Percentiles rank a stretch among this genome's conserved stretches.
Evolutionary conservation across 2,888 invertebrate genomes (phyloP).

Genomic region (Oligia strigilis): DNA sequence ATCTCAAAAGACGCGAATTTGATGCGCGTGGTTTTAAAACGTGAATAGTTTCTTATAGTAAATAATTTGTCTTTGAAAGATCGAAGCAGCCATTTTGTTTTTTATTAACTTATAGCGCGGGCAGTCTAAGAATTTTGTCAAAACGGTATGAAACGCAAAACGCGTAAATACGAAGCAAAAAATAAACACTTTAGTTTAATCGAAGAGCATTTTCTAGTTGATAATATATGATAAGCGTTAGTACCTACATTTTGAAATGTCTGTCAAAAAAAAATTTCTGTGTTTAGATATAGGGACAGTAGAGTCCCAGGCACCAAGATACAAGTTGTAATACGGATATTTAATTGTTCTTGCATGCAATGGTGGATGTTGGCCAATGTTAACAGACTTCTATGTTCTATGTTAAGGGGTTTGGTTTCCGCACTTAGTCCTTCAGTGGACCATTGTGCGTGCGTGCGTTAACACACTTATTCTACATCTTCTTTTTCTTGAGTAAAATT

Average conservation of each 20-base stretch:
- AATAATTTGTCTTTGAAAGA: neutral
- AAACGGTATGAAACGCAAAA: neutral
- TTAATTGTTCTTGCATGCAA: slow-evolving; percentile 8
- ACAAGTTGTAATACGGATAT: slow-evolving; percentile 25
- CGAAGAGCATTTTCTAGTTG: slow-evolving; percentile 62
- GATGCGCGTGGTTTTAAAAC: slow-evolving; percentile 4
- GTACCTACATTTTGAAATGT: slow-evolving; percentile 24
- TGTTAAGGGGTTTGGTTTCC: too few relatives aligned
- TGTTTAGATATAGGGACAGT: slow-evolving; percentile 19
- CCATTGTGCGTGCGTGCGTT: too few relatives aligned
- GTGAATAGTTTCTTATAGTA: neutral
- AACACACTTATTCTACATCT: neutral
- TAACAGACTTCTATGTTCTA: too few relatives aligned
- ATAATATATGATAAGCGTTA: slow-evolving; percentile 45
- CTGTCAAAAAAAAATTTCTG: slow-evolving; percentile 29
- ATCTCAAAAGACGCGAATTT: slow-evolving; percentile 47
- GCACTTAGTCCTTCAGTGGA: too few relatives aligned
- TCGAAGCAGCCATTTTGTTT: slow-evolving; percentile 37
- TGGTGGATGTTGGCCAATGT: slow-evolving; percentile 20
- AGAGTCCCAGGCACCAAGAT: slow-evolving; percentile 28
- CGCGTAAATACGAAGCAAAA: slow-evolving; percentile 2
- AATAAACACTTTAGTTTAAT: slow-evolving; percentile 18
- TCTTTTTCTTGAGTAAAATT: neutral
- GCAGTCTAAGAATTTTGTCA: neutral
- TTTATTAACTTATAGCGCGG: neutral